Evolutionary conservation across 2,888 invertebrate genomes (phyloP).

Genomic region (Apotomis betuletana): DNA sequence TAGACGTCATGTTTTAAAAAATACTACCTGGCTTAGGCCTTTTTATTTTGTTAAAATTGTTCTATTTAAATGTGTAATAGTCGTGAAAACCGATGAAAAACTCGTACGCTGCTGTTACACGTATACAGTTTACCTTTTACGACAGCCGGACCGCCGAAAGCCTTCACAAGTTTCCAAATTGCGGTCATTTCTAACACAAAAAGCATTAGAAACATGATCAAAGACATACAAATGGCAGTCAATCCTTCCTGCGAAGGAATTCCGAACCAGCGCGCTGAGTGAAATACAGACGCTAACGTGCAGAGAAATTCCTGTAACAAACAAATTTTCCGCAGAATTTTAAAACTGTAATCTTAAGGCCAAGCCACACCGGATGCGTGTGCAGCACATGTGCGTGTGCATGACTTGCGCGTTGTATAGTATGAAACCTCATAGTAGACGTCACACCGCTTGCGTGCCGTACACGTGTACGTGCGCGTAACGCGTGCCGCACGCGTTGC

Average conservation of each 20-base stretch:
- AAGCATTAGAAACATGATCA: slow-evolving; percentile 53
- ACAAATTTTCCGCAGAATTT: neutral
- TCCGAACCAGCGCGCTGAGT: slow-evolving; percentile 60
- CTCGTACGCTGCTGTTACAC: neutral
- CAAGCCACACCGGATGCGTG: too few relatives aligned
- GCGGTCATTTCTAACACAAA: slow-evolving; percentile 54
- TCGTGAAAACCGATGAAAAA: neutral
- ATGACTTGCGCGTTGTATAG: too few relatives aligned
- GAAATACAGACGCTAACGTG: slow-evolving; percentile 55
- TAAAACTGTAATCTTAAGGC: too few relatives aligned
- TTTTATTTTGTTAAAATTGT: neutral
- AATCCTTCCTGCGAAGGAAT: slow-evolving; percentile 56
- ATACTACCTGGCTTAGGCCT: too few relatives aligned
- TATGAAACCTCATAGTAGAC: too few relatives aligned
- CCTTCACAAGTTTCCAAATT: slow-evolving; percentile 58
- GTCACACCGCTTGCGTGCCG: too few relatives aligned
- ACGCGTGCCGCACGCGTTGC: too few relatives aligned
- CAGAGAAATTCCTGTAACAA: slow-evolving; percentile 61
- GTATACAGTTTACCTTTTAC: slow-evolving; percentile 40
- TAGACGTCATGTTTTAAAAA: too few relatives aligned
- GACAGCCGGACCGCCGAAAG: slow-evolving; percentile 50
- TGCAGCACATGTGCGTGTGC: too few relatives aligned
- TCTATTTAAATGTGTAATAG: neutral
- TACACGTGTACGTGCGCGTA: too few relatives aligned
- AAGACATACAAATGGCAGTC: slow-evolving; percentile 50